Percentiles rank a stretch among this genome's conserved stretches.
Evolutionary conservation across 2,888 invertebrate species (phyloP).

Genomic region (Leistus spinibarbis): DNA sequence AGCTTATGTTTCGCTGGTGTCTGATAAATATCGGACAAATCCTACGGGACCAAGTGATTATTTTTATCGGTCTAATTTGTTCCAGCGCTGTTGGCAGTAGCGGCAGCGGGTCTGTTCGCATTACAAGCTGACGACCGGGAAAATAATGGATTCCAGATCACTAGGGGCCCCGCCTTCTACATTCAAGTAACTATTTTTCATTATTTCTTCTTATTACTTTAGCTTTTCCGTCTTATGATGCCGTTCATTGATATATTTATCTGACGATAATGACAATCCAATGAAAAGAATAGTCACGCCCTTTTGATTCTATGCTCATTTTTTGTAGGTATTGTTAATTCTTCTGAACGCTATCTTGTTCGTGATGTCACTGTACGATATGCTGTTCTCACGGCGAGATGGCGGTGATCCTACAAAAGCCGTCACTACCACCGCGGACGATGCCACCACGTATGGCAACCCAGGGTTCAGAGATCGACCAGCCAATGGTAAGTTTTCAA

Average conservation of each 20-base stretch:
- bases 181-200: conserved; percentile 70
- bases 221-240: background rate
- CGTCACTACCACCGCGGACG: conserved; percentile 60
- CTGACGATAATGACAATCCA: background rate
- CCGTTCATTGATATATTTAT: background rate
- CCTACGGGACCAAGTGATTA: background rate
- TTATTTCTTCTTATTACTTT: conserved; percentile 9
- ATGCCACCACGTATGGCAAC: conserved; percentile 81
- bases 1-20: no score
- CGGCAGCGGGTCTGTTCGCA: conserved; percentile 82
- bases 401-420: conserved; percentile 81
- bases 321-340: conserved; percentile 77
- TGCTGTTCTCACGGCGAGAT: conserved; percentile 73
- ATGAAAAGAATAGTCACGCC: background rate
- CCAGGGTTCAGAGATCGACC: conserved; percentile 80
- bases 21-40: background rate
- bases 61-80: conserved; percentile 44
- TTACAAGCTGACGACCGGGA: conserved; percentile 81
- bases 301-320: background rate
- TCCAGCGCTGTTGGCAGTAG: conserved; percentile 79
- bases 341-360: conserved; percentile 76
- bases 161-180: conserved; percentile 84
- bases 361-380: conserved; percentile 80
- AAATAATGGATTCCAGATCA: conserved; percentile 74
- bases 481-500: conserved; percentile 56